Evolutionary conservation across 2,113 vertebrate genomes (phyloP).

Genomic region (Pandion haliaetus): DNA sequence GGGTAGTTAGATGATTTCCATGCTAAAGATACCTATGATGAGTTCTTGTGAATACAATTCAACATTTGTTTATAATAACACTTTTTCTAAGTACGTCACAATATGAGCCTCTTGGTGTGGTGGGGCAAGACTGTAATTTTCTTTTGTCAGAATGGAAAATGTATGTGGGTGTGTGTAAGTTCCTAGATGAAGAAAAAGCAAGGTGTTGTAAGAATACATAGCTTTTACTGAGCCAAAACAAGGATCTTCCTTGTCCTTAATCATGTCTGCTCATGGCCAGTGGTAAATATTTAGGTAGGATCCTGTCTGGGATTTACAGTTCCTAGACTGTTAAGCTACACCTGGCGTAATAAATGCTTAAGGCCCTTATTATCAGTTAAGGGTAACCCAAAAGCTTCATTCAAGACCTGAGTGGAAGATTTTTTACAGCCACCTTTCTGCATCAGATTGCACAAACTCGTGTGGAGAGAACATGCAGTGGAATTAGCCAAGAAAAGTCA

Average conservation of each 20-base stretch:
- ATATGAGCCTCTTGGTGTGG: background rate
- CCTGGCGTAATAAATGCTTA: background rate
- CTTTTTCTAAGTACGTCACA: background rate
- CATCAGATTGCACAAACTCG: background rate
- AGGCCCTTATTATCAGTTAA: background rate
- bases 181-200: background rate
- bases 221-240: background rate
- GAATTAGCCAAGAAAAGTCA: background rate
- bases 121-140: background rate
- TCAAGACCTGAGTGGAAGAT: background rate
- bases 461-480: background rate
- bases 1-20: background rate
- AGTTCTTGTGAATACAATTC: background rate
- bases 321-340: background rate
- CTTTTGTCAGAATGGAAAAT: background rate
- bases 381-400: background rate
- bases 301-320: background rate
- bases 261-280: accelerated
- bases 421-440: background rate
- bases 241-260: background rate
- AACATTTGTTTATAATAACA: background rate
- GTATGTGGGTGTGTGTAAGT: accelerated
- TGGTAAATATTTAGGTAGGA: background rate
- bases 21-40: background rate
- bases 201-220: background rate